phyloP scores from a whole-genome alignment of 2,113 vertebrate genomes.

The Eulacestoma nigropectus region DNA sequence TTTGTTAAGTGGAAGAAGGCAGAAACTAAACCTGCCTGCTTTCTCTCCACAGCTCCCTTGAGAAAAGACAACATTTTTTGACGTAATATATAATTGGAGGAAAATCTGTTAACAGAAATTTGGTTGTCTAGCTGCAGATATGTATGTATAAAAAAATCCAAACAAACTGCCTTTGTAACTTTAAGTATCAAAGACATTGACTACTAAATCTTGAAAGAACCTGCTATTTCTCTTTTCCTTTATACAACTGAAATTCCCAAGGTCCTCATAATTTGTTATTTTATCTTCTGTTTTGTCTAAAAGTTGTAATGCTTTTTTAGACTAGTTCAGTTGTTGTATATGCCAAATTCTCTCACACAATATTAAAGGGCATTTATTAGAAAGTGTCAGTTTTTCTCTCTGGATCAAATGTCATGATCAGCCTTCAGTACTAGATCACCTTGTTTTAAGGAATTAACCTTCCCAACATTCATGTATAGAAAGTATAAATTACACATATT shows the following conservation, averaged over 20 bases:
- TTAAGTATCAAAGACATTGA: not conserved
- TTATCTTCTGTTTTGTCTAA: not conserved
- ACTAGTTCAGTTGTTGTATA: not conserved
- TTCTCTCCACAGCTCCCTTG: not conserved
- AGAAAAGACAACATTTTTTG: not conserved
- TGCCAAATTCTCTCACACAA: not conserved
- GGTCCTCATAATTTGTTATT: not conserved
- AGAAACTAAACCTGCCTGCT: fast-evolving
- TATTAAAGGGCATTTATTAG: not conserved
- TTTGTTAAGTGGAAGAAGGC: not conserved
- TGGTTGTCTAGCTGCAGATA: not conserved
- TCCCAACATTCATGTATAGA: not conserved
- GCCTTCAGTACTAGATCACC: not conserved
- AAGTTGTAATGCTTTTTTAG: not conserved
- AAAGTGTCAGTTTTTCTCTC: not conserved
- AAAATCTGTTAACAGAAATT: not conserved
- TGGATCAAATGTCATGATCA: not conserved
- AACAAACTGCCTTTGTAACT: not conserved
- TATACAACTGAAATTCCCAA: not conserved
- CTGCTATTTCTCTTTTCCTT: not conserved
- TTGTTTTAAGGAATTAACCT: not conserved
- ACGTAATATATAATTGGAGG: not conserved
- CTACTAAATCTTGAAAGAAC: not conserved
- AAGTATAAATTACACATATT: not conserved
- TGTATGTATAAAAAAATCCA: not conserved